These are phyloP conservation scores for Diaprepes abbreviatus DNA, from an alignment of 2,888 invertebrate genomes.

Conservation along the genomic window DNA sequence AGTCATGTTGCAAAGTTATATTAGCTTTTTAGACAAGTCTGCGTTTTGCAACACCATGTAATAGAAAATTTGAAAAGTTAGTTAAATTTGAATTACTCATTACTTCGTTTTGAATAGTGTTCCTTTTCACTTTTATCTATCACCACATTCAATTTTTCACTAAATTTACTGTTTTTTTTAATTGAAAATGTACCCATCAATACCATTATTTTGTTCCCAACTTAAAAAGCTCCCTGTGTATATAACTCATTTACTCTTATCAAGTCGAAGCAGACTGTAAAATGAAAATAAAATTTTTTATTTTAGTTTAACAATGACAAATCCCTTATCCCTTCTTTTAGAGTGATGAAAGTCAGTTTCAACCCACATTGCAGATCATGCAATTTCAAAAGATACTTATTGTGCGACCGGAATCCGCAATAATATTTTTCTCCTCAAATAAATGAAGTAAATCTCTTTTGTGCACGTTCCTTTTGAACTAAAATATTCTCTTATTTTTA, in stretches of 20 bases:
- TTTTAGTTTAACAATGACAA: constrained; percentile 17
- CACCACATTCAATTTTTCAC: too few relatives aligned
- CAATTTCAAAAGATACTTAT: constrained; percentile 10
- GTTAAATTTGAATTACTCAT: too few relatives aligned
- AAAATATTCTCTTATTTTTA: background rate
- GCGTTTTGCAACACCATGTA: too few relatives aligned
- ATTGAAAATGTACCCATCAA: too few relatives aligned
- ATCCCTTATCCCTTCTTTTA: constrained; percentile 6
- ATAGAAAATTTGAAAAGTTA: too few relatives aligned
- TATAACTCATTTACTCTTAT: constrained; percentile 1
- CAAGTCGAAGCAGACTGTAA: background rate
- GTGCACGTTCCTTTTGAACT: background rate
- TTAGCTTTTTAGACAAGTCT: too few relatives aligned
- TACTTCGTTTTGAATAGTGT: too few relatives aligned
- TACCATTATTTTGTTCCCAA: too few relatives aligned
- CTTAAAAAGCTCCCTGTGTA: too few relatives aligned
- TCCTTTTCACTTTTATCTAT: too few relatives aligned
- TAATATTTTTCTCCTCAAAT: constrained; percentile 13
- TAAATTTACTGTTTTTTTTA: too few relatives aligned
- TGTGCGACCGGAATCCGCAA: constrained; percentile 2
- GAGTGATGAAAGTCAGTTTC: constrained; percentile 13
- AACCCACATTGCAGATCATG: constrained; percentile 8
- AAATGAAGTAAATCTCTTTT: constrained; percentile 8
- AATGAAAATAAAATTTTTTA: constrained; percentile 17
- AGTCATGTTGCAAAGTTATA: too few relatives aligned